A percentile compares a stretch with the other conserved stretches of the same genome.
phyloP scores from a whole-genome alignment of 2,797 vertebrate species.

The Tokudaia muenninki region DNA sequence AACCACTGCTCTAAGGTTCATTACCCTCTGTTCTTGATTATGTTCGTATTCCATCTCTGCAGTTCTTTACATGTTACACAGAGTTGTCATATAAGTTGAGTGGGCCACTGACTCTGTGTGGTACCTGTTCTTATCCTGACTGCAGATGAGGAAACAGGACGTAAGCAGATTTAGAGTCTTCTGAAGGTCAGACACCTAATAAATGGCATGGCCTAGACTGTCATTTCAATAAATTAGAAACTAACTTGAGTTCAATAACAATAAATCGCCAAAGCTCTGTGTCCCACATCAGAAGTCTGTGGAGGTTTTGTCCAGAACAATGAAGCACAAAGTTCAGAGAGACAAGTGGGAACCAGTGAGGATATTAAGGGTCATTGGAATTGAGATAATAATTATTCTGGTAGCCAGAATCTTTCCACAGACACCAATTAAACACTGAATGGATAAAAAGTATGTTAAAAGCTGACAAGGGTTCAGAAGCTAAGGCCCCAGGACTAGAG shows the following conservation, averaged over 20 bases:
- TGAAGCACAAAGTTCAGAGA: slow-evolving; percentile 25
- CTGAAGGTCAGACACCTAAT: slow-evolving; percentile 59
- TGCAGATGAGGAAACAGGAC: slow-evolving; percentile 19
- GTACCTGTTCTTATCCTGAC: background rate
- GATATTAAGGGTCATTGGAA: slow-evolving; percentile 19
- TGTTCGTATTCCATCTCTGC: background rate
- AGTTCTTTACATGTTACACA: background rate
- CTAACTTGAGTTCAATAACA: slow-evolving; percentile 64
- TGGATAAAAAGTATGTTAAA: slow-evolving; percentile 15
- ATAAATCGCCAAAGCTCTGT: background rate
- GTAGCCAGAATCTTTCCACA: slow-evolving; percentile 48
- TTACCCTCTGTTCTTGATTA: background rate
- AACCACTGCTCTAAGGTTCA: background rate
- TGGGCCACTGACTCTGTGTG: background rate
- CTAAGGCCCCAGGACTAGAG: background rate
- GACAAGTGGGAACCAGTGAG: slow-evolving; percentile 46
- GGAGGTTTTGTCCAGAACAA: slow-evolving; percentile 55
- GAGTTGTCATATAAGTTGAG: background rate
- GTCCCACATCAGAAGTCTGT: slow-evolving; percentile 24
- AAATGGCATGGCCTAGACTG: slow-evolving; percentile 18
- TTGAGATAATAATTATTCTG: slow-evolving; percentile 40
- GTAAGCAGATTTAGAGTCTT: slow-evolving; percentile 12
- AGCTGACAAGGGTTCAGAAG: slow-evolving; percentile 70
- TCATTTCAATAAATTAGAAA: slow-evolving; percentile 58
- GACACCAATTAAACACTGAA: slow-evolving; percentile 73